phyloP scores from a whole-genome alignment of 2,888 invertebrate species.

The Dilophus febrilis region DNA sequence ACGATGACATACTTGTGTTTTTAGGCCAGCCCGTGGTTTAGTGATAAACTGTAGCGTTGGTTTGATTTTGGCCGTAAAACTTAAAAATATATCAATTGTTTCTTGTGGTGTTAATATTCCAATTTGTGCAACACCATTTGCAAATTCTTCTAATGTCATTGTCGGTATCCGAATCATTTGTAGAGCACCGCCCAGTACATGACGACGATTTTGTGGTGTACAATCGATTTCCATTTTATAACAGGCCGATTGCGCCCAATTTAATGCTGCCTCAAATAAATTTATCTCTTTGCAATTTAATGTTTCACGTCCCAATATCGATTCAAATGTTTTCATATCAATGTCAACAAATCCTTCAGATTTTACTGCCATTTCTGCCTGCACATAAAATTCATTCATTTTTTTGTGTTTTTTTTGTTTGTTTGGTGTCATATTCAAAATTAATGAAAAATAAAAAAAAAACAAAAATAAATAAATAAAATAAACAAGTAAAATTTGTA shows the following conservation, averaged over 20 bases:
- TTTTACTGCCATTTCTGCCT: slow-evolving; percentile 88
- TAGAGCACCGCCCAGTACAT: slow-evolving; percentile 58
- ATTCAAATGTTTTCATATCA: slow-evolving; percentile 81
- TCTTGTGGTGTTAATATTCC: slow-evolving; percentile 77
- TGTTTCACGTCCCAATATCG: slow-evolving; percentile 81
- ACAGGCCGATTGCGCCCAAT: slow-evolving; percentile 90
- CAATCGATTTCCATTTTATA: slow-evolving; percentile 63
- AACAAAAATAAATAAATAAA: too few relatives aligned
- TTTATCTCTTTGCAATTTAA: slow-evolving; percentile 88
- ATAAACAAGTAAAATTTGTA: too few relatives aligned
- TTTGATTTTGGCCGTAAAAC: slow-evolving; percentile 81
- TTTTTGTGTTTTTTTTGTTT: too few relatives aligned
- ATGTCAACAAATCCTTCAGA: slow-evolving; percentile 95
- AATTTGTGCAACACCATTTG: slow-evolving; percentile 85
- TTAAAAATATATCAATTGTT: slow-evolving; percentile 86
- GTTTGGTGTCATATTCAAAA: too few relatives aligned
- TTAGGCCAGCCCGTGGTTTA: slow-evolving; percentile 70
- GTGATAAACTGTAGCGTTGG: slow-evolving; percentile 68
- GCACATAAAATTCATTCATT: too few relatives aligned
- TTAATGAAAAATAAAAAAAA: too few relatives aligned
- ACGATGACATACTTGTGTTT: slow-evolving; percentile 86
- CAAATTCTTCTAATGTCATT: slow-evolving; percentile 86
- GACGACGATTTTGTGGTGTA: slow-evolving; percentile 61
- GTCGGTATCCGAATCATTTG: slow-evolving; percentile 84
- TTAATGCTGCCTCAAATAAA: slow-evolving; percentile 75